phyloP scores from a whole-genome alignment of 2,888 invertebrate genomes.

The Sialis fuliginosa region DNA sequence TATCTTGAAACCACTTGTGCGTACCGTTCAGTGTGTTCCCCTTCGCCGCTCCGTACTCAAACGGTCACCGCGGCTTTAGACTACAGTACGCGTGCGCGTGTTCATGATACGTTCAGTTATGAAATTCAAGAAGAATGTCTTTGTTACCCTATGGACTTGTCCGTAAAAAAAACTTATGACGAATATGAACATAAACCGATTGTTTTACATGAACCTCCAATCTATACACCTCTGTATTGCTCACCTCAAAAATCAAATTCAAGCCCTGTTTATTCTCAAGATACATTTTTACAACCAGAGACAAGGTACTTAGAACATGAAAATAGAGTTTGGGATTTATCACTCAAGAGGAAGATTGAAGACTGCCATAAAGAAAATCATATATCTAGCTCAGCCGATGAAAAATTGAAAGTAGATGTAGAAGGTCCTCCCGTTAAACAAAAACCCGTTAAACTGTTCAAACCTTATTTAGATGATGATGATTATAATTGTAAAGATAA shows the following conservation, averaged over 20 bases:
- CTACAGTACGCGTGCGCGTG: neutral
- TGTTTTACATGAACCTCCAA: neutral
- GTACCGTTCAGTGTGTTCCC: neutral
- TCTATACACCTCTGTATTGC: neutral
- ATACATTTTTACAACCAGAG: neutral
- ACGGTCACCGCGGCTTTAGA: neutral
- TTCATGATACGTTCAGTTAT: conserved; percentile 8
- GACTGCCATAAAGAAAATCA: neutral
- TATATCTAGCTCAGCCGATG: neutral
- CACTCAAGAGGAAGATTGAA: conserved; percentile 16
- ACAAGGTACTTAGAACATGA: neutral
- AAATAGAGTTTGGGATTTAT: conserved; percentile 23
- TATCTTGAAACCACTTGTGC: conserved; percentile 8
- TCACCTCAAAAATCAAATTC: too few relatives aligned
- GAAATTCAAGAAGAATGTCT: neutral
- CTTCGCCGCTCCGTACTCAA: conserved; percentile 9
- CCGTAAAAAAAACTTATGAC: conserved; percentile 16
- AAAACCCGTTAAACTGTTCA: conserved; percentile 57
- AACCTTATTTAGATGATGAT: conserved; percentile 56
- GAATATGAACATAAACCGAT: neutral
- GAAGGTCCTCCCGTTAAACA: conserved; percentile 18
- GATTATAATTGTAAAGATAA: conserved; percentile 14
- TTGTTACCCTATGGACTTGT: conserved; percentile 19
- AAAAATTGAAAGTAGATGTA: conserved; percentile 2
- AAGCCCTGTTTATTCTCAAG: neutral